Conservation (phyloP, 2,888 invertebrate genomes). For the Ceraclea dissimilis region DNA sequence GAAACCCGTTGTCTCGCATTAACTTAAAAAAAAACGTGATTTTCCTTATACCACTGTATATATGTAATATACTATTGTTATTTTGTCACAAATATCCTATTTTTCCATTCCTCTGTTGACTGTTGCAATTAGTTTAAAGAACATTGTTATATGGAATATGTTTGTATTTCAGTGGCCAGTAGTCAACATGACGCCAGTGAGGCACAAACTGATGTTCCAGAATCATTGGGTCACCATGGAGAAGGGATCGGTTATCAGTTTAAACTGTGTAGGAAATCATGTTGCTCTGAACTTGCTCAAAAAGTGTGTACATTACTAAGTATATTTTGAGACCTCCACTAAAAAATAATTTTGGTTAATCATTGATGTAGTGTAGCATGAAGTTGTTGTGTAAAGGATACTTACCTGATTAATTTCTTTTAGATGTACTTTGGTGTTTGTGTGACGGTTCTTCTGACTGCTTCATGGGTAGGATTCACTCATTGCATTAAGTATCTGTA, state of each 20-base stretch:
- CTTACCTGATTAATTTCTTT: slow-evolving; percentile 29
- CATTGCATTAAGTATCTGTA: slow-evolving; percentile 85
- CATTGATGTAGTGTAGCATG: too few species aligned
- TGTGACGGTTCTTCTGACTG: slow-evolving; percentile 79
- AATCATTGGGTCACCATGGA: slow-evolving; percentile 12
- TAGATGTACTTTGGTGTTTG: slow-evolving; percentile 86
- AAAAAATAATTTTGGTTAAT: too few species aligned
- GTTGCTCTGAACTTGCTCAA: slow-evolving; percentile 75
- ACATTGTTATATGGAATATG: too few species aligned
- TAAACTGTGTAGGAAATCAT: slow-evolving; percentile 58
- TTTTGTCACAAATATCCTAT: too few species aligned
- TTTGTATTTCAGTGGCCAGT: slow-evolving; percentile 45
- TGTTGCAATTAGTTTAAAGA: too few species aligned
- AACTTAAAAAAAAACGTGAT: too few species aligned
- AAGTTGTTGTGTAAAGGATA: background rate
- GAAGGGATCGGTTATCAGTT: slow-evolving; percentile 20
- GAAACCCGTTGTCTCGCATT: too few species aligned
- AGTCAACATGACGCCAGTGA: slow-evolving; percentile 55
- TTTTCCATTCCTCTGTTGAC: too few species aligned
- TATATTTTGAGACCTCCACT: too few species aligned
- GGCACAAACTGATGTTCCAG: slow-evolving; percentile 28
- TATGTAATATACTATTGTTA: too few species aligned
- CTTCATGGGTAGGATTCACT: slow-evolving; percentile 88
- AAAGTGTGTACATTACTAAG: slow-evolving; percentile 46
- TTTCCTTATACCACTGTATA: too few species aligned